These are phyloP conservation scores for Xylota segnis DNA, from an alignment of 2,888 invertebrate species.

Conservation along the genomic window DNA sequence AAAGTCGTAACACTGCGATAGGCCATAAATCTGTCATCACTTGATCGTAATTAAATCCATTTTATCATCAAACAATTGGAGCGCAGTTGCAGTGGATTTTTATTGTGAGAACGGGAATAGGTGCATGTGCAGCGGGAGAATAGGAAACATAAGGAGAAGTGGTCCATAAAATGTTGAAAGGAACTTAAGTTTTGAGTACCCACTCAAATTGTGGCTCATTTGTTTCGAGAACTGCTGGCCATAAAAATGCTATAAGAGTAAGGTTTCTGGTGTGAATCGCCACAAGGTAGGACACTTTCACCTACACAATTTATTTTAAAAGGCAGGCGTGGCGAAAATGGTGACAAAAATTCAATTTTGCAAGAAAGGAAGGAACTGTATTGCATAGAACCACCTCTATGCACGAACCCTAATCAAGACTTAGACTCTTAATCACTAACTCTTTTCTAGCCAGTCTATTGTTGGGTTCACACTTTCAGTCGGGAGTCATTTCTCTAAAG, in stretches of 20 bases:
- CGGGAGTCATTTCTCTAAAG: too few relatives aligned
- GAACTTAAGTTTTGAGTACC: background rate
- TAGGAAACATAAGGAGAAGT: background rate
- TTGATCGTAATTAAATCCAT: slow-evolving; percentile 43
- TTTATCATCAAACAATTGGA: slow-evolving; percentile 10
- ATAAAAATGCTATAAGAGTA: background rate
- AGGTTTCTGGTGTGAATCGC: background rate
- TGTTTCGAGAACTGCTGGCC: background rate
- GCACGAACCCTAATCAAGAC: too few relatives aligned
- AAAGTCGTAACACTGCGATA: slow-evolving; percentile 29
- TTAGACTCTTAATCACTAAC: too few relatives aligned
- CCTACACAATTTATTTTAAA: too few relatives aligned
- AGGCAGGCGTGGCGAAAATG: too few relatives aligned
- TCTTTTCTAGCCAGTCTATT: too few relatives aligned
- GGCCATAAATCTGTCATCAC: slow-evolving; percentile 52
- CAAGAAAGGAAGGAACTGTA: too few relatives aligned
- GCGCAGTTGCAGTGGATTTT: background rate
- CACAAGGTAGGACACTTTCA: background rate
- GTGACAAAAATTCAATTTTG: too few relatives aligned
- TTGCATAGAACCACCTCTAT: too few relatives aligned
- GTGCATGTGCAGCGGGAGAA: background rate
- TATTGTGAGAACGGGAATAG: slow-evolving; percentile 9
- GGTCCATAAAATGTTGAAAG: background rate
- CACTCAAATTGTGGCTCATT: background rate
- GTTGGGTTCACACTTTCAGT: too few relatives aligned